Evolutionary conservation across 2,888 invertebrate genomes (phyloP), one percentile per base, ranked within the genome.

Genomic region (Archips crataeganus): DNA sequence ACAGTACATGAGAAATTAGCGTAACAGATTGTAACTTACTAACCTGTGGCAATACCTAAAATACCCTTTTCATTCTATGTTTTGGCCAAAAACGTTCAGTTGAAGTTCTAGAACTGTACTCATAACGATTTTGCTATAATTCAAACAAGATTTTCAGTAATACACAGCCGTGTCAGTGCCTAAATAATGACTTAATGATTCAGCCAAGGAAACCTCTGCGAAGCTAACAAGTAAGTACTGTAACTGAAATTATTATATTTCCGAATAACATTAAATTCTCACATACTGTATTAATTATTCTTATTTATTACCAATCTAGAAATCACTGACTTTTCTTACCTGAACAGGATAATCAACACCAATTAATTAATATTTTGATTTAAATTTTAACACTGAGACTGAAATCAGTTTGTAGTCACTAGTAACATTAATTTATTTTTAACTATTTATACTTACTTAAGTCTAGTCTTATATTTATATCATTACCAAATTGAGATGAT

Each of bases 371-470:
- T 78, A 79, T 65, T 68, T 77, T 74, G 73, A 73, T 59, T 65
- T 76, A 60, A 69, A 39, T 73, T 73, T 75, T 80, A 76, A 76
- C 76, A 79, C 79, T 79, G 59, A 82, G 62, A 78, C 76, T 81
- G 80, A 80, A 82, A 81, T 82, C 80, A 80, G 75, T 77, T 78
- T 57, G 74, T 77, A 78, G 75, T 77, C 79, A 80, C 75, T 65
- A 70, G 23, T 51, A 74, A 87, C 84, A 87, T 86, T 75, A 34
- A 85, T 84, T 63, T 65, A 74, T 15, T 49, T 51, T 64, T 60
- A 64, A 60, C 51, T 69, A 70, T 39, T 65, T 32, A 15, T 74
- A 60, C 61, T 65, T 74, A 59, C 59, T 64, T 64, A 47, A 9
- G 34, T 9, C 47, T 63, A 63, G 11, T 13, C 63, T 63, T 47